These are phyloP conservation scores for Malacoctenus gilli DNA, from an alignment of 2,797 vertebrate genomes.

Conservation along the genomic window DNA sequence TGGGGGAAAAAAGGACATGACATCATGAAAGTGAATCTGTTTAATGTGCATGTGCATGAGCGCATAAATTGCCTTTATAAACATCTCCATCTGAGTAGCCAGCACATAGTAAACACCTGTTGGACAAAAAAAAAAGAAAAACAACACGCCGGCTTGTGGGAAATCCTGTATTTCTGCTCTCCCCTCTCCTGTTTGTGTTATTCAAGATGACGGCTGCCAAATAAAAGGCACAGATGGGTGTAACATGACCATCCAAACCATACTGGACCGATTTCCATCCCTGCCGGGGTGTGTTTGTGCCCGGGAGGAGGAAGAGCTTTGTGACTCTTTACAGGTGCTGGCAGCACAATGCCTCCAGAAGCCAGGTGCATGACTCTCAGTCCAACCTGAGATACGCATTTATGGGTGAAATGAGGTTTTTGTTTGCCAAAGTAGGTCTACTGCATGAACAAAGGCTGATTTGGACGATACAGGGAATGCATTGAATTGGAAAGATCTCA, in stretches of 20 bases:
- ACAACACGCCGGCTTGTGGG: constrained; percentile 15
- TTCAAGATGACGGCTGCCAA: constrained; percentile 81
- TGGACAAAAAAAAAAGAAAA: constrained; percentile 50
- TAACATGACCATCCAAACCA: constrained; percentile 80
- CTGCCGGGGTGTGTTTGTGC: constrained; percentile 83
- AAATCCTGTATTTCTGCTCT: constrained; percentile 67
- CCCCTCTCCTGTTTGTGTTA: constrained; percentile 51
- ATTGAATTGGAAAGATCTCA: constrained; percentile 23
- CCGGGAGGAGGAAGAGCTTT: constrained; percentile 74
- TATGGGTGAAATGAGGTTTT: constrained; percentile 36
- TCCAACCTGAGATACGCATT: constrained; percentile 30
- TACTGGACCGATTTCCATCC: constrained; percentile 75
- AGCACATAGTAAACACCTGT: constrained; percentile 43
- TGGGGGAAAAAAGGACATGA: too few species aligned
- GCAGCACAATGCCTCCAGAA: constrained; percentile 74
- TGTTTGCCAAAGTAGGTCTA: constrained; percentile 49
- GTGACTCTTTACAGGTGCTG: constrained; percentile 75
- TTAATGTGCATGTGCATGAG: not conserved
- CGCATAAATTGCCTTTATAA: constrained; percentile 6
- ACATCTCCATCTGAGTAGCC: constrained; percentile 14
- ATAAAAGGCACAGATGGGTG: constrained; percentile 79
- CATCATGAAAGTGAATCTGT: not conserved
- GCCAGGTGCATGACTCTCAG: constrained; percentile 59
- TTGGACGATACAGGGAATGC: constrained; percentile 17
- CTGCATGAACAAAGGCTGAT: constrained; percentile 1